These are phyloP conservation scores for Anguilla japonica DNA, from an alignment of 2,113 vertebrate species.

Conservation along the genomic window DNA sequence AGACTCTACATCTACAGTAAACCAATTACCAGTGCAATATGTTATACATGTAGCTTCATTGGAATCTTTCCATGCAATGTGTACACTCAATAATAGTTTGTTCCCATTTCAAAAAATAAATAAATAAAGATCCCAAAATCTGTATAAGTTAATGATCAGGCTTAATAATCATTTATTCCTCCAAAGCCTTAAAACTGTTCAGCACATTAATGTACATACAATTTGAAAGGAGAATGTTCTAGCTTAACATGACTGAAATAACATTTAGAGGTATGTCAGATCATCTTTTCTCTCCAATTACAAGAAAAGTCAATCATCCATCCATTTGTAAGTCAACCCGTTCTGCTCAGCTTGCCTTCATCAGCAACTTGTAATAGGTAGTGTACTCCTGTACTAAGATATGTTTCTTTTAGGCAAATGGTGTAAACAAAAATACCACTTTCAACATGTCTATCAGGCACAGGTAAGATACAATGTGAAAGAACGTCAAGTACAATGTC, in stretches of 20 bases:
- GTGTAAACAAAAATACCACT: background rate
- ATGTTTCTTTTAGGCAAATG: conserved; percentile 1
- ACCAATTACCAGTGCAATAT: background rate
- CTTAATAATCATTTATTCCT: background rate
- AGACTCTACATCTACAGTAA: background rate
- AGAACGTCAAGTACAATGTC: background rate
- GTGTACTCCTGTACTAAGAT: background rate
- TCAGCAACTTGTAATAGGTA: background rate
- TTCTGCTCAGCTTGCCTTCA: background rate
- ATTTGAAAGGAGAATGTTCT: no score
- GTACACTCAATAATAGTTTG: background rate
- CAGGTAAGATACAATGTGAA: background rate
- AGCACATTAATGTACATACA: background rate
- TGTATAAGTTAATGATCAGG: background rate
- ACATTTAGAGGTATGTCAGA: background rate
- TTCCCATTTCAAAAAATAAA: background rate
- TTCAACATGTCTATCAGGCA: background rate
- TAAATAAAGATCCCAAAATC: background rate
- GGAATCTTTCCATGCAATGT: no score
- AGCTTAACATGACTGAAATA: background rate
- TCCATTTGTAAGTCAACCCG: background rate
- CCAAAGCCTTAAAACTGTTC: background rate
- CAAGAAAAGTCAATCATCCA: conserved; percentile 16
- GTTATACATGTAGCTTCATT: background rate
- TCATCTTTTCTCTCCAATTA: conserved; percentile 6